phyloP scores from a whole-genome alignment of 53 echinoderm and acorn worm genomes.

The Holothuria leucospilota region DNA sequence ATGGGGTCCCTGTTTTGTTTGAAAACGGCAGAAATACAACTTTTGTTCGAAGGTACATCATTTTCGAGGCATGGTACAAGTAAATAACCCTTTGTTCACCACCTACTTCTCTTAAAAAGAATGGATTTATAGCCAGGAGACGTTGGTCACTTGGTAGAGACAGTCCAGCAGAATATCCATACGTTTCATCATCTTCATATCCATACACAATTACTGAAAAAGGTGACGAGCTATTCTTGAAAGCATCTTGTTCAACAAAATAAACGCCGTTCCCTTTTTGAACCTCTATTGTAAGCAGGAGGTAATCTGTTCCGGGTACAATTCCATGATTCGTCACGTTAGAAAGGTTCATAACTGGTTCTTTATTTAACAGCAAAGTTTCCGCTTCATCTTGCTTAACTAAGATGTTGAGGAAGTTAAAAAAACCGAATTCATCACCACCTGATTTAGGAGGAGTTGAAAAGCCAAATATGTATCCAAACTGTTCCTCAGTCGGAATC shows the following conservation, averaged over 20 bases:
- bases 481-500: conserved; percentile 70
- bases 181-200: conserved; percentile 60
- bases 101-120: conserved; percentile 71
- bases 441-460: conserved; percentile 68
- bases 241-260: conserved; percentile 62
- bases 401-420: conserved; percentile 68
- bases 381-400: conserved; percentile 35
- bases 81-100: conserved; percentile 57
- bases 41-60: not conserved
- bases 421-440: conserved; percentile 50
- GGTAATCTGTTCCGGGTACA: conserved; percentile 52
- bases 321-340: not conserved
- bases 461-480: conserved; percentile 66
- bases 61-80: conserved; percentile 61
- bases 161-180: conserved; percentile 76
- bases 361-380: conserved; percentile 48
- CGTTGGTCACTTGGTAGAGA: conserved; percentile 58
- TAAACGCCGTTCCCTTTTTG: conserved; percentile 71
- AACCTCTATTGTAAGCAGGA: conserved; percentile 53
- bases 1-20: conserved; percentile 26
- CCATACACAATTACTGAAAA: conserved; percentile 77
- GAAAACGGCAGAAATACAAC: conserved; percentile 56
- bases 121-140: conserved; percentile 47
- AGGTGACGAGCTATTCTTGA: conserved; percentile 49
- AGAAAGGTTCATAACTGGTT: conserved; percentile 1